Evolutionary conservation across 2,113 vertebrate genomes (phyloP), one percentile per base, ranked within the genome.

Genomic region (Scolopax mira): DNA sequence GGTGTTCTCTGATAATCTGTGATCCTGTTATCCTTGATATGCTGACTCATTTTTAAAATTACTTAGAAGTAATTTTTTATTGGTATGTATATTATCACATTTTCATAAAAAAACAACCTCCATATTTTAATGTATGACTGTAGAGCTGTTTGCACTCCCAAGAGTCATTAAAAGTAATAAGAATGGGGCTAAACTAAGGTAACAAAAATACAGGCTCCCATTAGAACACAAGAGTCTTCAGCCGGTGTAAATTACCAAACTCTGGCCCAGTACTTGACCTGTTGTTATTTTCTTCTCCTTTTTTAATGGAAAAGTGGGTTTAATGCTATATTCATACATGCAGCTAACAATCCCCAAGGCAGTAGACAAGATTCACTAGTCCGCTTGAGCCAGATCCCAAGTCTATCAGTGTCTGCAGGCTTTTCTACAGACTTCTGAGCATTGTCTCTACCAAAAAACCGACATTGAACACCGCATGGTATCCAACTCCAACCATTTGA

Each of bases 31-130:
- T 52, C 42, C 69, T 74, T 74, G 69, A 84, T 88, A 84, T 44
- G 89, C 83, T 93, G 90, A 96, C 77, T 97, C 89, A 93, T 55
- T 93, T 96, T 60, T 10, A 71, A 95, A 94, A 91, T 77, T 77
- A 79, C 60, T 79, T 85, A 64, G 41, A 91, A 71, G 39, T 78
- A 71, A 88, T 72, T 66, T 85, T 94, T 93, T 88, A 91, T 25
- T n/a, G 41, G 80, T 80, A 78, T 27, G 67, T 15, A 33, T 85
- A 33, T 77, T 85, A 88, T 22, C 51, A 94, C 27, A 78, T 88
- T 91, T 87, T 83, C 58, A 89, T 79, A 65, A 58, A 93, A 87
- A 89, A 73, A 13, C 44, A 79, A 21, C 25, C 79, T 85, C 58
- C 25, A 75, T 82, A 79, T 83, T 93, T 94, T 91, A 85, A 88